These are phyloP conservation scores for Scatophagus argus DNA, from an alignment of 2,113 vertebrate species.

Conservation along the genomic window DNA sequence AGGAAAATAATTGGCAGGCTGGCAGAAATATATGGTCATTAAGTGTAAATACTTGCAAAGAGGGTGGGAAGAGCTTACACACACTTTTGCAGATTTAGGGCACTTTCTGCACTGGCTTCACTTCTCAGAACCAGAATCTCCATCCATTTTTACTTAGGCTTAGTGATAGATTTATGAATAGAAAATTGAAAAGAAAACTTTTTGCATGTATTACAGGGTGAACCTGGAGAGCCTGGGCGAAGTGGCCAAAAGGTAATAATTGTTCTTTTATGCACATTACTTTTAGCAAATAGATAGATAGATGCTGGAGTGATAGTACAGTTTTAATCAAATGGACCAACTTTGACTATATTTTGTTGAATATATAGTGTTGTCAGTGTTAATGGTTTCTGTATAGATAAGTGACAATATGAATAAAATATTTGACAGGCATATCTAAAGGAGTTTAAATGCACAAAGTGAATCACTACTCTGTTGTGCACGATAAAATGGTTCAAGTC, in stretches of 20 bases:
- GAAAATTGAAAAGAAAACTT: not conserved
- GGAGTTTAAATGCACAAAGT: not conserved
- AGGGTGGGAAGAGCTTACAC: too few relatives aligned
- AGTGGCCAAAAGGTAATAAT: conserved; percentile 93
- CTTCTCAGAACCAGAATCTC: too few relatives aligned
- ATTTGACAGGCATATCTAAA: not conserved
- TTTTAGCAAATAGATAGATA: not conserved
- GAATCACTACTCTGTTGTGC: not conserved
- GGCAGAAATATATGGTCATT: too few relatives aligned
- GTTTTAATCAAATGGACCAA: not conserved
- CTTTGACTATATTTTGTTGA: not conserved
- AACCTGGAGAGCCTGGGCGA: conserved; percentile 95
- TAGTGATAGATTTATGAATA: not conserved
- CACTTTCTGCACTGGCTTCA: too few relatives aligned
- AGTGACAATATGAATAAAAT: not conserved
- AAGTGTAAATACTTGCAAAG: too few relatives aligned
- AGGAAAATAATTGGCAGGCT: too few relatives aligned
- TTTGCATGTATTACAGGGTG: conserved; percentile 87
- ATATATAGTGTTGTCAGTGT: not conserved
- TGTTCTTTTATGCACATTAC: not conserved
- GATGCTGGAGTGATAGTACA: not conserved
- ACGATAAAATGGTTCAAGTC: conserved; percentile 8
- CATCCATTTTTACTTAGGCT: too few relatives aligned
- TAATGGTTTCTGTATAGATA: conserved; percentile 1
- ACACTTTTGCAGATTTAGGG: too few relatives aligned